Conservation (phyloP, 1,140 invertebrate species). For the Polypedilum vanderplanki region DNA sequence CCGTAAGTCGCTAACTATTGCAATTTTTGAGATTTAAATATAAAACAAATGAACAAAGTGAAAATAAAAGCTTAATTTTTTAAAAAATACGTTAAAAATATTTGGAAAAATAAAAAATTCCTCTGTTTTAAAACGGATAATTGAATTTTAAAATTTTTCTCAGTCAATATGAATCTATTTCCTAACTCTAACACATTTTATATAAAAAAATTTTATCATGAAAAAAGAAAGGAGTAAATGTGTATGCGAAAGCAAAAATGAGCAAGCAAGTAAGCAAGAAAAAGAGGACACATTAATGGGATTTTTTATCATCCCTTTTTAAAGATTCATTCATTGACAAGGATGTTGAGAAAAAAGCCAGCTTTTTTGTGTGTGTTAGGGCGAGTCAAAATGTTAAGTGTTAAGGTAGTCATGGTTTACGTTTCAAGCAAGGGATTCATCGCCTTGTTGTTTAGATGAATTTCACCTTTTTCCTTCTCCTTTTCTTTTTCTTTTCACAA, state of each 20-base stretch:
- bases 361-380: not conserved
- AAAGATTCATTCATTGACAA: conserved; percentile 1
- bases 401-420: not conserved
- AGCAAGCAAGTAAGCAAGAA: not conserved
- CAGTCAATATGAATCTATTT: too few species aligned
- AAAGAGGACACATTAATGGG: not conserved
- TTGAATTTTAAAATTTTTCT: too few species aligned
- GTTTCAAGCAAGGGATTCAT: too few species aligned
- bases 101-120: too few species aligned
- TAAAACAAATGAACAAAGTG: too few species aligned
- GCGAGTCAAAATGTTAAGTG: conserved; percentile 5
- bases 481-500: not conserved
- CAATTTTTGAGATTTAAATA: too few species aligned
- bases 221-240: not conserved
- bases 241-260: not conserved
- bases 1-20: too few species aligned
- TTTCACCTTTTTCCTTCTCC: not conserved
- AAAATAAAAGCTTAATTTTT: too few species aligned
- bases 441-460: not conserved
- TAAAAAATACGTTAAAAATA: too few species aligned
- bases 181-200: not conserved
- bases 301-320: conserved; percentile 9
- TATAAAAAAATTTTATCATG: not conserved
- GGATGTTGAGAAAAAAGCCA: not conserved
- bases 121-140: too few species aligned